Evolutionary conservation across 2,113 vertebrate species (phyloP).

Genomic region (Egretta garzetta): DNA sequence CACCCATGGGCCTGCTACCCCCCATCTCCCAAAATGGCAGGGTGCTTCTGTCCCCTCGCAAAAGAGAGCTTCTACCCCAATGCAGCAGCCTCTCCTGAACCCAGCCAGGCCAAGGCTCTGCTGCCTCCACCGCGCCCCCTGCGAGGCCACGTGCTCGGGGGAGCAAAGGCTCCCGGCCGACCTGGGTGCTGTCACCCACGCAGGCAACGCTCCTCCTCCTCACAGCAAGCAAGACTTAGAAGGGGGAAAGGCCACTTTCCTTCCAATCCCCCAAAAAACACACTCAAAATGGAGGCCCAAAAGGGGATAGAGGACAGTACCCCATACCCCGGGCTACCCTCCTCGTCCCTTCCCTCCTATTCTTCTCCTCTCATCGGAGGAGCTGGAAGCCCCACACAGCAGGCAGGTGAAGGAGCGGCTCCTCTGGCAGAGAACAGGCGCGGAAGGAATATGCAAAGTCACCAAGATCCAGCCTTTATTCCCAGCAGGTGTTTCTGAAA

Average conservation of each 20-base stretch:
- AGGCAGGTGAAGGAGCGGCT: background rate
- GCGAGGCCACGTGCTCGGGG: fast-evolving
- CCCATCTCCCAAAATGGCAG: fast-evolving
- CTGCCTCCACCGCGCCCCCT: fast-evolving
- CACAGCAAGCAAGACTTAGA: background rate
- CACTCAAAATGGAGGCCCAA: background rate
- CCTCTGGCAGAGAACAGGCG: background rate
- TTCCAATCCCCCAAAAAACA: background rate
- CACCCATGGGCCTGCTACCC: fast-evolving
- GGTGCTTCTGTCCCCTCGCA: fast-evolving
- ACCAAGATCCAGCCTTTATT: background rate
- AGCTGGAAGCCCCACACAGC: background rate
- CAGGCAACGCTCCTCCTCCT: fast-evolving
- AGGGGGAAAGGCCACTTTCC: background rate
- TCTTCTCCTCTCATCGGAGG: background rate
- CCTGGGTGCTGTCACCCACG: fast-evolving
- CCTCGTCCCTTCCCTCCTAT: background rate
- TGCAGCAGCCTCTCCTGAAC: fast-evolving
- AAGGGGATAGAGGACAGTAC: fast-evolving
- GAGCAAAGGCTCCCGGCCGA: fast-evolving
- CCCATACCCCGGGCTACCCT: background rate
- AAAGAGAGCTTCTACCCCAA: fast-evolving
- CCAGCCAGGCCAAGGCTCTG: background rate
- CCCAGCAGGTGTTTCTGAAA: background rate
- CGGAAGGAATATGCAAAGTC: background rate